A percentile compares a stretch with the other conserved stretches of the same genome.
Evolutionary conservation across 2,113 vertebrate genomes (phyloP).

Genomic region (Triplophysa tibetana): DNA sequence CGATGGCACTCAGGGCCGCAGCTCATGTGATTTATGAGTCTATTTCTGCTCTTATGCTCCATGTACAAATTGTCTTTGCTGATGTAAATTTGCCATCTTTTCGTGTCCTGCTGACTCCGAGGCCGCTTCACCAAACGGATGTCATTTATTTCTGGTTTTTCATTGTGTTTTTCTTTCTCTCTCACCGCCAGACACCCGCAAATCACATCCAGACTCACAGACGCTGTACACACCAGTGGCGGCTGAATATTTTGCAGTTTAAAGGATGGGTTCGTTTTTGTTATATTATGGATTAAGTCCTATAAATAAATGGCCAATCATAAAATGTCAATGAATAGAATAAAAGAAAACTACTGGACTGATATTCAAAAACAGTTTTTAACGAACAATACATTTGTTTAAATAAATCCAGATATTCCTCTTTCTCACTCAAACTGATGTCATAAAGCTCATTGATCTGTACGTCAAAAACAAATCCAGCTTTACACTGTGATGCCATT

Average conservation of each 20-base stretch:
- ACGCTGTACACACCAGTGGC: neutral
- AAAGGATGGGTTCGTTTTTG: neutral
- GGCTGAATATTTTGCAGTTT: no score
- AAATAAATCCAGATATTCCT: no score
- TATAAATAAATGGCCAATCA: no score
- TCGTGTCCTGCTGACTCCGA: conserved; percentile 68
- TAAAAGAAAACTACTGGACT: no score
- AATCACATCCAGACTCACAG: conserved; percentile 55
- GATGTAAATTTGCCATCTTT: conserved; percentile 73
- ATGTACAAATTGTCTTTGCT: conserved; percentile 76
- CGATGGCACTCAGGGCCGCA: conserved; percentile 72
- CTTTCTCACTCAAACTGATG: no score
- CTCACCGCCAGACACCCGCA: conserved; percentile 48
- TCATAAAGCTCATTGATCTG: no score
- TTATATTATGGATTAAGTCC: no score
- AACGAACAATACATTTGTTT: no score
- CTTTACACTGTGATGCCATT: no score
- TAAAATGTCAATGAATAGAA: no score
- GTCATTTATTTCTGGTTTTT: conserved; percentile 65
- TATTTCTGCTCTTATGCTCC: conserved; percentile 77
- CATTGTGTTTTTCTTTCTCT: conserved; percentile 16
- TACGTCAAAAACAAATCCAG: no score
- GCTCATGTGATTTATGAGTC: conserved; percentile 79
- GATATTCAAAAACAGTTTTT: no score
- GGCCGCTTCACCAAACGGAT: conserved; percentile 58